Percentiles rank a stretch among this genome's conserved stretches.
These are phyloP conservation scores for Styela clava DNA, from an alignment of 23 tunicate species.

Conservation along the genomic window DNA sequence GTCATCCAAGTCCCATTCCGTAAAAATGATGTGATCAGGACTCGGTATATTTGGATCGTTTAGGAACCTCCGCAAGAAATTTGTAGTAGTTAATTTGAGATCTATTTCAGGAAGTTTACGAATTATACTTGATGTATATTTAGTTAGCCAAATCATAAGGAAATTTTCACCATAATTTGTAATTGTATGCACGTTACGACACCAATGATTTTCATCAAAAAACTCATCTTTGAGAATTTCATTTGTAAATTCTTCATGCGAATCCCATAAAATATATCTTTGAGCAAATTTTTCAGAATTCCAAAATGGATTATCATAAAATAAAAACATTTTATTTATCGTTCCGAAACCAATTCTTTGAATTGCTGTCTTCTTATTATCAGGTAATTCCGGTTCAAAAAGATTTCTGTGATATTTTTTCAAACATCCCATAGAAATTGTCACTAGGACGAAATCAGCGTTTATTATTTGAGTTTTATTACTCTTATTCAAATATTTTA, in stretches of 20 bases:
- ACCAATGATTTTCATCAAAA: neutral
- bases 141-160: neutral
- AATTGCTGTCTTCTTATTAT: constrained; percentile 23
- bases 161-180: neutral
- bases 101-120: neutral
- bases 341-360: constrained; percentile 33
- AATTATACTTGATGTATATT: neutral
- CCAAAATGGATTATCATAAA: constrained; percentile 47
- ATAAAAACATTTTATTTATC: constrained; percentile 29
- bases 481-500: no score
- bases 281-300: neutral
- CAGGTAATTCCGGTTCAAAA: constrained; percentile 28
- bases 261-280: neutral
- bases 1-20: constrained; percentile 21
- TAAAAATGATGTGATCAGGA: constrained; percentile 7
- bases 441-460: constrained; percentile 57
- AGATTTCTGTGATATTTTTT: constrained; percentile 12
- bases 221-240: neutral
- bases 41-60: neutral
- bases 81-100: neutral
- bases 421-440: constrained; percentile 45
- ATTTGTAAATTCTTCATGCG: neutral
- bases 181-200: neutral
- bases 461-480: neutral
- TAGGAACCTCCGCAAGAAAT: neutral